Conservation (phyloP, 1,140 invertebrate genomes). For the Frieseomelitta varia region DNA sequence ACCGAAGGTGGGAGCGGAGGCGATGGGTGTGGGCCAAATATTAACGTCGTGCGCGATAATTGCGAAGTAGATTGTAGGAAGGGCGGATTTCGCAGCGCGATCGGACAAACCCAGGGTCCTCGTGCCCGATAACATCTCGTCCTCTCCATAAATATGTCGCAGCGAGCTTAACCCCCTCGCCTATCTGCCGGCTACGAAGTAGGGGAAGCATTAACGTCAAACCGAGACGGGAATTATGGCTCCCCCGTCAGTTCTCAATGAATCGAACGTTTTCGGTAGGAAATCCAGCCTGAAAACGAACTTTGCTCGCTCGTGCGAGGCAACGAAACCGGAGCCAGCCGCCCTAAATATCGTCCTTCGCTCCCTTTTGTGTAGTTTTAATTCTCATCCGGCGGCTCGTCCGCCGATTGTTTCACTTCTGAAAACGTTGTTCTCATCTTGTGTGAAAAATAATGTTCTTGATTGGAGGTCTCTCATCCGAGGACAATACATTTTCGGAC, state of each 20-base stretch:
- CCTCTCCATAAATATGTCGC: slow-evolving; percentile 83
- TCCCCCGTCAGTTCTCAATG: slow-evolving; percentile 83
- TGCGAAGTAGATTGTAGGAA: slow-evolving; percentile 81
- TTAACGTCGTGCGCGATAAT: slow-evolving; percentile 82
- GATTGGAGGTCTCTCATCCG: too few relatives aligned
- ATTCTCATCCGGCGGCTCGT: background rate
- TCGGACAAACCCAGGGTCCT: slow-evolving; percentile 70
- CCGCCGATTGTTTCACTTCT: background rate
- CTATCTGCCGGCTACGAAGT: slow-evolving; percentile 75
- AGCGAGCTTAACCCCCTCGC: slow-evolving; percentile 80
- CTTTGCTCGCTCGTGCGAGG: slow-evolving; percentile 62
- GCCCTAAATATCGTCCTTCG: slow-evolving; percentile 15
- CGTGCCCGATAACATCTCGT: slow-evolving; percentile 80
- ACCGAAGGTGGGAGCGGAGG: slow-evolving; percentile 51
- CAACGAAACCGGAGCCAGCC: slow-evolving; percentile 56
- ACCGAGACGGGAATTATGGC: slow-evolving; percentile 82
- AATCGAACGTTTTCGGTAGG: slow-evolving; percentile 81
- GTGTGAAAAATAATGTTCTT: too few relatives aligned
- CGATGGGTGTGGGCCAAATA: slow-evolving; percentile 79
- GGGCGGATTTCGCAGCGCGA: slow-evolving; percentile 68
- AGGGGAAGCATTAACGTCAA: slow-evolving; percentile 82
- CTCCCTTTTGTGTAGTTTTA: slow-evolving; percentile 18
- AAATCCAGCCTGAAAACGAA: slow-evolving; percentile 74
- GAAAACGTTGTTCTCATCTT: background rate
- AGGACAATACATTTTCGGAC: too few relatives aligned